Conservation (phyloP, 2,797 vertebrate species). For the Australoheros facetus region DNA sequence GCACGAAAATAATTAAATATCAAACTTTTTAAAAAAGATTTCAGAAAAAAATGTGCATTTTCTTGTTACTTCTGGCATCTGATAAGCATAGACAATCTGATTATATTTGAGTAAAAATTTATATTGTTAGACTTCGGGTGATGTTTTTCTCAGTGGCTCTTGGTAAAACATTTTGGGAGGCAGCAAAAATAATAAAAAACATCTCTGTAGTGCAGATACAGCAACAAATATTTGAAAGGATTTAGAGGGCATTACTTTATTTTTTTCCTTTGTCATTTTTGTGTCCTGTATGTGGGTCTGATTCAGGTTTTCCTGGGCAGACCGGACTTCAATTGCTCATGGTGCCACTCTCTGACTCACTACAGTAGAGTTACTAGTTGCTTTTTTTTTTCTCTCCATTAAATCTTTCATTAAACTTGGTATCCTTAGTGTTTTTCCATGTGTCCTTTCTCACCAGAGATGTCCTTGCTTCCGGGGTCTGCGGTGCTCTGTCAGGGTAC, state of each 20-base stretch:
- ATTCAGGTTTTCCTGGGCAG: conserved; percentile 62
- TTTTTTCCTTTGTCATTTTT: not conserved
- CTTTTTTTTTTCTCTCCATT: not conserved
- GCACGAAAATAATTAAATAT: not conserved
- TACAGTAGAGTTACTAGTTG: too few relatives aligned
- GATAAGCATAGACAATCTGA: too few relatives aligned
- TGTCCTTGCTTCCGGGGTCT: conserved; percentile 18
- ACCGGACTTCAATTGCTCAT: conserved; percentile 22
- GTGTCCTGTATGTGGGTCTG: conserved; percentile 16
- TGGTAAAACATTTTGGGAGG: not conserved
- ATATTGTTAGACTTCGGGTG: not conserved
- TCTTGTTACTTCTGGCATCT: too few relatives aligned
- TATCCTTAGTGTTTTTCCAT: not conserved
- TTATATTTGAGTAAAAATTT: not conserved
- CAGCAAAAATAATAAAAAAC: not conserved
- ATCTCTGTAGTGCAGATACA: not conserved
- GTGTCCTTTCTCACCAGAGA: not conserved
- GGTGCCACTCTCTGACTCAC: conserved; percentile 48
- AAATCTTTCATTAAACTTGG: not conserved
- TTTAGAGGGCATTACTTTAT: conserved; percentile 6
- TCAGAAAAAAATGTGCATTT: too few relatives aligned
- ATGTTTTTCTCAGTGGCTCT: not conserved
- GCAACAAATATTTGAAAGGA: not conserved
- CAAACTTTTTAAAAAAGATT: not conserved
- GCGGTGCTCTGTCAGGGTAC: conserved; percentile 17